Evolutionary conservation across 2,797 vertebrate species (phyloP), one percentile per base, ranked within the genome.

Genomic region (Labeo calbasu): DNA sequence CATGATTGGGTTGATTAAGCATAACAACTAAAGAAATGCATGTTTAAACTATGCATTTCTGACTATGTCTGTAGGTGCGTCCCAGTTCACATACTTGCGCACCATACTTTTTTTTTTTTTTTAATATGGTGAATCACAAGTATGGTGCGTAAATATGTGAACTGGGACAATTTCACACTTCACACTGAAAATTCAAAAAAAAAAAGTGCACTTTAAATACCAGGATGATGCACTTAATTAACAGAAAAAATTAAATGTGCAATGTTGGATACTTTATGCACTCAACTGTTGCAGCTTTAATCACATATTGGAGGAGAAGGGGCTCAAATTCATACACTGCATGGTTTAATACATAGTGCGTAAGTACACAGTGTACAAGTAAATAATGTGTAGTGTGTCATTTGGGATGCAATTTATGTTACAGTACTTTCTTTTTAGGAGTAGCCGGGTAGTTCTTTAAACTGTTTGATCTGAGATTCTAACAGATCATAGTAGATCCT

Each of bases 401-500:
- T 10, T 46, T 46, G 40, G 7, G 40, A 8, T 43, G 43, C 43
- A 46, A 46, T 2, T 46, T 46, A 11, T 46, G 43, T 46, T 46
- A 46, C 43, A 46, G 43, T 46, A 46, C 43, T 65, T 65, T 28
- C 9, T 75, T 65, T 63, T 84, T 23, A 85, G 48, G 57, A 79
- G 72, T 87, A 88, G 75, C 92, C 92, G 68, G 90, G 88, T 5
- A 92, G 92, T 80, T 90, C 90, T 87, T 86, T 94, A 83, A 98
- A 94, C 83, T 91, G 88, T 51, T 89, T 88, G 63, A 94, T 94
- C 43, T 95, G 93, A 71, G 94, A 91, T 80, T 98, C 96, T 1
- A 93, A 92, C 46, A 99, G 92, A 91, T 99, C 98, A 23, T 96
- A 99, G 91, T 97, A 99, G 88, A 99, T 93, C 82, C 91, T 94